Percentiles rank a stretch among this genome's conserved stretches.
Evolutionary conservation across 2,797 vertebrate species (phyloP).

Genomic region (Acanthopagrus latus): DNA sequence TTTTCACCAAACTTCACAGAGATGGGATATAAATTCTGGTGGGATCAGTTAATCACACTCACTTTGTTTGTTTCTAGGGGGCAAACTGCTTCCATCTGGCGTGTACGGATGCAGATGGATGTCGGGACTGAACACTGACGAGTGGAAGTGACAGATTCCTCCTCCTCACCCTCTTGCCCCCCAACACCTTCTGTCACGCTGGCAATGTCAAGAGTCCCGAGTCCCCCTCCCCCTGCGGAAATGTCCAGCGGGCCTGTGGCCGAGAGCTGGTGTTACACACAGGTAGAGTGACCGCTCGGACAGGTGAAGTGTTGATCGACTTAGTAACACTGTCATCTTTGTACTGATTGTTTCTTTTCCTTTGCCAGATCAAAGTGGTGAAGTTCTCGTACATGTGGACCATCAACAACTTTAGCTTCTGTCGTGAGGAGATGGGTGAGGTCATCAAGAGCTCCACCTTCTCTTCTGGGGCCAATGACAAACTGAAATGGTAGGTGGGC

Average conservation of each 20-base stretch:
- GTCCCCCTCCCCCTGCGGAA: conserved; percentile 99
- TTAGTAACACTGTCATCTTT: not conserved
- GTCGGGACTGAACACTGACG: conserved; percentile 63
- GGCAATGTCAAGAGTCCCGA: conserved; percentile 99
- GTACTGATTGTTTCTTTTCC: not conserved
- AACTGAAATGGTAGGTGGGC: conserved; percentile 92
- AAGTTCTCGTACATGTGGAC: conserved; percentile 99
- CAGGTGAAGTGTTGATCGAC: not conserved
- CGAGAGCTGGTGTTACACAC: conserved; percentile 99
- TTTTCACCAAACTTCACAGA: conserved; percentile 10
- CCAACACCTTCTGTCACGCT: conserved; percentile 88
- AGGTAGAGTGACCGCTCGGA: conserved; percentile 65
- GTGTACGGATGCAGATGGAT: conserved; percentile 69
- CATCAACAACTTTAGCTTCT: conserved; percentile 99
- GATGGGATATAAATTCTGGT: conserved; percentile 8
- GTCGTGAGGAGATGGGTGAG: conserved; percentile 98
- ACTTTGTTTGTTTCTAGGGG: conserved; percentile 66
- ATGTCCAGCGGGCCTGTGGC: conserved; percentile 99
- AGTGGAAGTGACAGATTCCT: conserved; percentile 66
- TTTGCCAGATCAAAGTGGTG: conserved; percentile 96
- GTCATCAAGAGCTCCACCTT: conserved; percentile 99
- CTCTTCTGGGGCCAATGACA: conserved; percentile 98
- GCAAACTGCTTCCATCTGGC: conserved; percentile 68
- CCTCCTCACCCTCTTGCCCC: conserved; percentile 69
- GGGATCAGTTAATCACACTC: conserved; percentile 30